Base-by-base conservation (phyloP, 1,140 invertebrate genomes). In the Sinonovacula constricta region DNA sequence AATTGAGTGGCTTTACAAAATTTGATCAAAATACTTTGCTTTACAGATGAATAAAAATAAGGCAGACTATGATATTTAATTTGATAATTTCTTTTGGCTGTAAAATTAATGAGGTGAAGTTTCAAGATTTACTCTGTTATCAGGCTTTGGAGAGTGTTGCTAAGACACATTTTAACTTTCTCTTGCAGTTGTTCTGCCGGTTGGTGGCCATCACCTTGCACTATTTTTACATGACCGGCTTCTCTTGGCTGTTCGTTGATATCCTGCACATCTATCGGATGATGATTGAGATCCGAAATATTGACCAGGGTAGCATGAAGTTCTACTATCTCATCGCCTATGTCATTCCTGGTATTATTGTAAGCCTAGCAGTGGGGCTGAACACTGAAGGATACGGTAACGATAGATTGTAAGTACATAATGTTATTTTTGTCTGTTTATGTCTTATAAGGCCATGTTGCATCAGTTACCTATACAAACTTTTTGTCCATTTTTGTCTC, bases 281-380 rank as follows among this genome's bases (percentile, higher is more conserved):
- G 95, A 92, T 99, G 51, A 97, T 97, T 0, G 97, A 99, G 92
- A 95, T 99, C 92, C 93, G 97, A 12, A 97, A 98, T 89, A 97
- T 99, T 18, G 99, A 99, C 92, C 96, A 98, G 88, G 97, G 97
- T 0, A 95, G 95, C 39, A 97, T 98, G 94, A 93, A 96, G 71
- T 97, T 98, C 88, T 99, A 98, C 88, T 97, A 97, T 86, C 95
- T 96, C n/a, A 93, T 97, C 85, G 97, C 97, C 7, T 99, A 98
- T 88, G 97, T 91, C n/a, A 93, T 97, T 56, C 97, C 97, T 2
- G 97, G 97, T 2, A 94, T 99, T 34, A 94, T 98, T 57, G 96
- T 98, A 4, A 96, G 96, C 49, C 91, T 99, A 5, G 95, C 97
- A 26, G 96, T 98, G 22, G 97, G 97, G 0, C 96, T 99, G 0